phyloP scores from a whole-genome alignment of 1,140 invertebrate genomes.

The Diploscapter pachys region DNA sequence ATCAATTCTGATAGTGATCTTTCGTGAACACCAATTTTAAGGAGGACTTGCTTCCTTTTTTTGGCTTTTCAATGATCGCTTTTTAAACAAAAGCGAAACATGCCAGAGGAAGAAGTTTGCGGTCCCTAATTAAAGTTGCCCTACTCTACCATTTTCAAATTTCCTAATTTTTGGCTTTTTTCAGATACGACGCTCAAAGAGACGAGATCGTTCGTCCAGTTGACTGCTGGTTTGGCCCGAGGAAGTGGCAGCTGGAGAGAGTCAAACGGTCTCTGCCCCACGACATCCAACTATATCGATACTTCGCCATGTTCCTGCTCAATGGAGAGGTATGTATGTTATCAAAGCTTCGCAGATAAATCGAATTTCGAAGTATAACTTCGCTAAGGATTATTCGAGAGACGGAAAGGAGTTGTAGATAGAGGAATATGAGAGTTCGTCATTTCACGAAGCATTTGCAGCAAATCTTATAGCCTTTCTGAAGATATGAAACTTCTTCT shows the following conservation, averaged over 20 bases:
- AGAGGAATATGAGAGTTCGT: no score
- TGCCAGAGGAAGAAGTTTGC: no score
- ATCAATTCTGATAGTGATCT: no score
- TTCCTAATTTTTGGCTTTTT: slow-evolving; percentile 1
- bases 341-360: no score
- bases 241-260: slow-evolving; percentile 75
- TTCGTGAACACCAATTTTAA: no score
- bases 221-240: slow-evolving; percentile 62
- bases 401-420: no score
- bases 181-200: slow-evolving; percentile 29
- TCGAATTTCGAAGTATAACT: neutral
- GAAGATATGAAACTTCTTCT: neutral
- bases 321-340: slow-evolving; percentile 67
- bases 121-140: no score
- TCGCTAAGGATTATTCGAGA: neutral
- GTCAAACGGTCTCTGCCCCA: slow-evolving; percentile 76
- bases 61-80: no score
- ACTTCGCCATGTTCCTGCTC: slow-evolving; percentile 80
- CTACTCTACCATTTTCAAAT: neutral
- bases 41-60: no score
- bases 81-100: no score
- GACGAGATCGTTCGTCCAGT: slow-evolving; percentile 32
- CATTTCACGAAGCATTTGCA: neutral
- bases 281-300: slow-evolving; percentile 72
- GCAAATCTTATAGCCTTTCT: neutral